Conservation (phyloP, 1,140 invertebrate species). For the Scaptomyza graminum region DNA sequence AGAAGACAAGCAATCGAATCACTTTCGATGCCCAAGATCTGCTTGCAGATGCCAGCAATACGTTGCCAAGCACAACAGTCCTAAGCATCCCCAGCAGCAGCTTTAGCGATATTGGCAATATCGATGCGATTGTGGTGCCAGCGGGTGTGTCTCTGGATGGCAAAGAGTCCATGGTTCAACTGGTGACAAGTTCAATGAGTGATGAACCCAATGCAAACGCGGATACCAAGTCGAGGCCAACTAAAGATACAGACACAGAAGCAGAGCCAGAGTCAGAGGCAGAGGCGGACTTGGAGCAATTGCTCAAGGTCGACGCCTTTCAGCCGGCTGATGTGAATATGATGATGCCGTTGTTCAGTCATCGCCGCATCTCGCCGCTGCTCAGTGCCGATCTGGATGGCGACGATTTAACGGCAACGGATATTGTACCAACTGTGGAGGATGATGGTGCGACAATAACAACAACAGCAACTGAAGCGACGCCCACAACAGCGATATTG, state of each 20-base stretch:
- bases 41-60: slow-evolving; percentile 47
- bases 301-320: slow-evolving; percentile 77
- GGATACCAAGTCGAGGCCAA: slow-evolving; percentile 3
- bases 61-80: slow-evolving; percentile 37
- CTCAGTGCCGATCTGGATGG: slow-evolving; percentile 48
- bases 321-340: slow-evolving; percentile 55
- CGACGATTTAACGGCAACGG: slow-evolving; percentile 43
- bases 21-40: slow-evolving; percentile 29
- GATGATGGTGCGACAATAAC: slow-evolving; percentile 30
- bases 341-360: slow-evolving; percentile 56
- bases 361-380: slow-evolving; percentile 64
- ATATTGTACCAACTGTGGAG: slow-evolving; percentile 41
- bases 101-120: slow-evolving; percentile 45
- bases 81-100: slow-evolving; percentile 26
- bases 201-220: not conserved
- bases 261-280: not conserved
- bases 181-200: slow-evolving; percentile 56
- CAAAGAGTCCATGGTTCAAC: slow-evolving; percentile 33
- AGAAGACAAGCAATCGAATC: slow-evolving; percentile 33
- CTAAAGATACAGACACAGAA: slow-evolving; percentile 9
- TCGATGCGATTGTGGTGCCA: slow-evolving; percentile 76
- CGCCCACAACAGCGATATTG: slow-evolving; percentile 24
- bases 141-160: slow-evolving; percentile 36
- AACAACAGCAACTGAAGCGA: slow-evolving; percentile 14
- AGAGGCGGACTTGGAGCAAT: slow-evolving; percentile 56